Evolutionary conservation across 2,113 vertebrate species (phyloP), one percentile per base, ranked within the genome.

Genomic region (Lepus europaeus): DNA sequence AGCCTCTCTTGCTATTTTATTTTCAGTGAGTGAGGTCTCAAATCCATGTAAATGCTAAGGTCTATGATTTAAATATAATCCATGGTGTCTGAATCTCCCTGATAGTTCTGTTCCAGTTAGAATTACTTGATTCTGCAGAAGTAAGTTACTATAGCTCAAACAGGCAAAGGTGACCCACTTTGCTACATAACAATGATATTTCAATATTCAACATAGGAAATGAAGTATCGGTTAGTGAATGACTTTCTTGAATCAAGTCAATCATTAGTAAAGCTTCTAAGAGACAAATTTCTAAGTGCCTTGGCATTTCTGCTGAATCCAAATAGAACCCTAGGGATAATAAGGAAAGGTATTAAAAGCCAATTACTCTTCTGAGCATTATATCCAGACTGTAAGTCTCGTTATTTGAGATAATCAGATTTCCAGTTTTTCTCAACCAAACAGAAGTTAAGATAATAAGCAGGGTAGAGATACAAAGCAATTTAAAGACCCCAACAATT

Each of bases 371-470:
- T 77, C 76, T 17, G 45, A 89, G 83, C 53, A 80, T 94, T 36
- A 14, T 77, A 33, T 84, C 88, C 14, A 97, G 64, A n/a, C 61
- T 22, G 31, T 93, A 89, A 82, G 63, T 88, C 76, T 95, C 91
- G 97, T 96, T 88, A 95, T 91, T 97, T 84, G 61, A 96, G 6
- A 96, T 96, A 97, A 97, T 80, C 0, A 0, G 53, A 77, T 94
- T 93, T 97, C n/a, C 12, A 90, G 5, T 56, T 87, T 76, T 13
- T n/a, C 39, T 93, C 96, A 97, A 90, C 93, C 53, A 79, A 96
- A 81, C 20, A 85, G 64, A 96, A 92, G 73, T 73, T 87, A 86
- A 73, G 69, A 94, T 82, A 94, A 91, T 94, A 96, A 91, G 17
- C 76, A 83, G 45, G 25, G 70, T 86, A 25, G 23, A 86, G 29